These are phyloP conservation scores for Okapia johnstoni DNA, from an alignment of 2,113 vertebrate genomes.

Conservation along the genomic window DNA sequence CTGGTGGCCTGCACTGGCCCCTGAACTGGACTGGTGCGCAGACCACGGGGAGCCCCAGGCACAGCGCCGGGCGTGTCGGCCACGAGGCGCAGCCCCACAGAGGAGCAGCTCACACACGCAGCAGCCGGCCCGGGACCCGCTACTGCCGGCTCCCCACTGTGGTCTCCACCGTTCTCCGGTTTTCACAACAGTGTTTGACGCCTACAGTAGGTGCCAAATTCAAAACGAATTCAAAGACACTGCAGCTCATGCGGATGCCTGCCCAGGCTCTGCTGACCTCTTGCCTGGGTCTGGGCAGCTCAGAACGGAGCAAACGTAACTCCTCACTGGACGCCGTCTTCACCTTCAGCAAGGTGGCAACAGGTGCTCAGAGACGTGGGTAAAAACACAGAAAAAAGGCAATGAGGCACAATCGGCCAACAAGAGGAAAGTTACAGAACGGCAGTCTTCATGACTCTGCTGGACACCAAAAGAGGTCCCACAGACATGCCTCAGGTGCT, in stretches of 20 bases:
- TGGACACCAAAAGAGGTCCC: not conserved
- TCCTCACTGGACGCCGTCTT: not conserved
- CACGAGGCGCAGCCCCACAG: not conserved
- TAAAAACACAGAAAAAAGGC: not conserved
- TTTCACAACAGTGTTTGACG: not conserved
- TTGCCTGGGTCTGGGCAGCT: not conserved
- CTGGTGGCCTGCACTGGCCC: not conserved
- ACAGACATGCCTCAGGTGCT: not conserved
- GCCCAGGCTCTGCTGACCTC: not conserved
- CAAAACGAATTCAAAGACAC: constrained; percentile 30
- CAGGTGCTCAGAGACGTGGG: not conserved
- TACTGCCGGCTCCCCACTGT: not conserved
- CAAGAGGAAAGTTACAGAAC: not conserved
- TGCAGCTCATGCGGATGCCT: not conserved
- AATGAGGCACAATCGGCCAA: not conserved
- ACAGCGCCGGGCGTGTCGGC: not conserved
- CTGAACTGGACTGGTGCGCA: not conserved
- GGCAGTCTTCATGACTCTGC: not conserved
- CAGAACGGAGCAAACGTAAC: not conserved
- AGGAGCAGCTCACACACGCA: not conserved
- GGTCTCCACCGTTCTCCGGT: not conserved
- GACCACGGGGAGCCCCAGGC: not conserved
- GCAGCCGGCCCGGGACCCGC: not conserved
- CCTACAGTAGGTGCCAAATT: not conserved
- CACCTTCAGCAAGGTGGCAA: not conserved